Percentiles rank a stretch among this genome's conserved stretches.
Conservation (phyloP, 2,888 invertebrate genomes). For the Drosophila mimica region DNA sequence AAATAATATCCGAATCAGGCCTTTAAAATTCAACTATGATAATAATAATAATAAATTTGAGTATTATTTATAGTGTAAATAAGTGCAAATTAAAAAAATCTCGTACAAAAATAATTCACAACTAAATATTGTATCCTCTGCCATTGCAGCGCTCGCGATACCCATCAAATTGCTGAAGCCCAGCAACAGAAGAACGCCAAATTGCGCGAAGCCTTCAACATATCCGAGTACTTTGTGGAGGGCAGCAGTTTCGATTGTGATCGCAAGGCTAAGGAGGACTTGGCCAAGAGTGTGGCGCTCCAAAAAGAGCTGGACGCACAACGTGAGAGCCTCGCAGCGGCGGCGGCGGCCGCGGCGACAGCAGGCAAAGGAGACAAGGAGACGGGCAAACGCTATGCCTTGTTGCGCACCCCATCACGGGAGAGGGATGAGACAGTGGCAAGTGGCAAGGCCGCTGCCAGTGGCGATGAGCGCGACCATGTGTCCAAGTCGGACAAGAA, state of each 20-base stretch:
- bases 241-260: slow-evolving; percentile 96
- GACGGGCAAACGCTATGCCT: slow-evolving; percentile 88
- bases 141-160: slow-evolving; percentile 92
- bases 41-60: too few species aligned
- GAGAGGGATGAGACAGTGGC: slow-evolving; percentile 84
- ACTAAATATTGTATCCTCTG: neutral
- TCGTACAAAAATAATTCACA: neutral
- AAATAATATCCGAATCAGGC: too few species aligned
- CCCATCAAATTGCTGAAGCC: slow-evolving; percentile 97
- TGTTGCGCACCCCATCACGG: slow-evolving; percentile 91
- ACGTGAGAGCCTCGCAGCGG: slow-evolving; percentile 83
- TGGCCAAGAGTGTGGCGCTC: slow-evolving; percentile 85
- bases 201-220: slow-evolving; percentile 96
- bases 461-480: slow-evolving; percentile 80
- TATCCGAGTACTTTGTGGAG: slow-evolving; percentile 96
- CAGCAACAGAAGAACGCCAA: slow-evolving; percentile 98
- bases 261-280: slow-evolving; percentile 86
- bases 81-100: neutral
- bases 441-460: slow-evolving; percentile 78
- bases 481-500: slow-evolving; percentile 85
- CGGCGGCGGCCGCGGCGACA: slow-evolving; percentile 66
- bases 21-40: too few species aligned
- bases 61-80: too few species aligned
- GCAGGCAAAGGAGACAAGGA: slow-evolving; percentile 79
- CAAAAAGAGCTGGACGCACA: slow-evolving; percentile 85